Base-by-base conservation (phyloP, 2,113 vertebrate genomes). In the Melanocharis versteri region DNA sequence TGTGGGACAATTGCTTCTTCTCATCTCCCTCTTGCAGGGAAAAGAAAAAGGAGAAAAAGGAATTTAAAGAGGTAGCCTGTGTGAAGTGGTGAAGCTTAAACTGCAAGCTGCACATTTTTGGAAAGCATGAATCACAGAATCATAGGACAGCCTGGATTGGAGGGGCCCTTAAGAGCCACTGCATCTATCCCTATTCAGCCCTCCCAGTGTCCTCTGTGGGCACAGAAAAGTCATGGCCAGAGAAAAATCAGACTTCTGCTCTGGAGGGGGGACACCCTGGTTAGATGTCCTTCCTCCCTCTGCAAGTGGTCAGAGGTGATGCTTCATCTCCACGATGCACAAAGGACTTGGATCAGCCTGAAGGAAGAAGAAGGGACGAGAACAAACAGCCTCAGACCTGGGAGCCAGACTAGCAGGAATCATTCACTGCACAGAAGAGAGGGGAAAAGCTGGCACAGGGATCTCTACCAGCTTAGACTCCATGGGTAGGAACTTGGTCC, bases 1-100 rank as follows among this genome's bases (percentile, higher is more conserved):
- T 90, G 87, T 87, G 89, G 90, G 93, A 94, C 91, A 64, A 90
- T 83, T 85, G 66, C 69, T 75, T 87, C 65, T 83, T 54, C 83
- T 44, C 85, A 61, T 86, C 48, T 76, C 57, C 51, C 23, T 78
- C 69, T 62, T 91, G 35, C 24, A 47, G 44, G 18, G 4, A 42
- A 48, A 23, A 30, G 28, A 39, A 54, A 65, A 35, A 6, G 1
- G 17, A 9, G 9, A 26, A 28, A 62, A 83, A 48, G 19, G 28
- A 61, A 83, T 86, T 93, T 95, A 93, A 93, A 95, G 90, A 77
- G 58, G 58, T 50, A 88, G 86, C 10, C 50, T 50, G 15, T 37
- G 56, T 18, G 50, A 84, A 89, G 20, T 1, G 2, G 56, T 22
- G 65, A 57, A 35, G 37, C 35, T 86, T 39, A 69, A 77, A 51